phyloP scores from a whole-genome alignment of 1,140 invertebrate species.

The Pseudachorutes palmiensis region DNA sequence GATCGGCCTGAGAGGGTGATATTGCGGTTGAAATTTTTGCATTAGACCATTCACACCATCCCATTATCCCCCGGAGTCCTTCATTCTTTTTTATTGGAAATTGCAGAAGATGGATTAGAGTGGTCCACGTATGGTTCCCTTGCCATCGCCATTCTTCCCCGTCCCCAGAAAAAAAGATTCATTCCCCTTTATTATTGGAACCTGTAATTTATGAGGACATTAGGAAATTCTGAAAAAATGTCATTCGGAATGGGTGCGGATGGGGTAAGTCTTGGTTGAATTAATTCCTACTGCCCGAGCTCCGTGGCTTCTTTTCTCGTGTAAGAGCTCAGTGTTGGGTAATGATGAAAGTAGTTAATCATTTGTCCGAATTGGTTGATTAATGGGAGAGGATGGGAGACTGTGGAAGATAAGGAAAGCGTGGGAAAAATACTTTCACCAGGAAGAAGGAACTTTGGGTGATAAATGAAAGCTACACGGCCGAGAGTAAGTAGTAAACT shows the following conservation, averaged over 20 bases:
- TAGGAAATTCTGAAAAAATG: too few relatives aligned
- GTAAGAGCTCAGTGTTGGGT: not conserved
- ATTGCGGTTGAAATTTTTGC: not conserved
- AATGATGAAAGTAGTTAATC: conserved; percentile 6
- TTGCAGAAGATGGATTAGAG: not conserved
- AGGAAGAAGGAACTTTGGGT: not conserved
- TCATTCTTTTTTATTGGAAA: not conserved
- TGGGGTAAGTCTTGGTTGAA: not conserved
- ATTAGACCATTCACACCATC: not conserved
- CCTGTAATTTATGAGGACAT: too few relatives aligned
- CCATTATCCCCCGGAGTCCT: not conserved
- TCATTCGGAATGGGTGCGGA: too few relatives aligned
- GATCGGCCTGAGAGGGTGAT: not conserved
- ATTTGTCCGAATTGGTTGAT: not conserved
- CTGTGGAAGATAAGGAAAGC: not conserved
- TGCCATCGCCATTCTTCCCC: too few relatives aligned
- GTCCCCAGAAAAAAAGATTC: too few relatives aligned
- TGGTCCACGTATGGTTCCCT: not conserved
- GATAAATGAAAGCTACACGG: not conserved
- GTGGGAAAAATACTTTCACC: not conserved
- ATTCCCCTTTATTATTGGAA: too few relatives aligned
- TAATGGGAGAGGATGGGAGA: not conserved
- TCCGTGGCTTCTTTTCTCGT: not conserved
- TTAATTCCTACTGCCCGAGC: not conserved
- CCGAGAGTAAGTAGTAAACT: too few relatives aligned